These are phyloP conservation scores for Julus scanicus DNA, from an alignment of 2,888 invertebrate genomes.

Conservation along the genomic window DNA sequence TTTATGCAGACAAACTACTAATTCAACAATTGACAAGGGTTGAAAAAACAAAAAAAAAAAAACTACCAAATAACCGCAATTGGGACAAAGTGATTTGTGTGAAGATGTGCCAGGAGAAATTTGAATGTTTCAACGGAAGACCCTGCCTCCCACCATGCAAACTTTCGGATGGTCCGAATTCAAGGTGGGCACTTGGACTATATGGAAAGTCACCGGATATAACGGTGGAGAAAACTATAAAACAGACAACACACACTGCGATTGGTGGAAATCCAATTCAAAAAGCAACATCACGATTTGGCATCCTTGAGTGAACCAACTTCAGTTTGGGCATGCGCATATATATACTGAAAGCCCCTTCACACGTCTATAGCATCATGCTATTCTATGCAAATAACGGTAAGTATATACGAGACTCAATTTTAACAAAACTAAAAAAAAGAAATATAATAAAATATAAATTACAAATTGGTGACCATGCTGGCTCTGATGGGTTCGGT, in stretches of 20 bases:
- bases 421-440: background rate
- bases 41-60: background rate
- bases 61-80: background rate
- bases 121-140: background rate
- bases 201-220: conserved; percentile 2
- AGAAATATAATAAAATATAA: background rate
- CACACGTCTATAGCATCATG: background rate
- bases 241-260: background rate
- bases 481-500: background rate
- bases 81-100: conserved; percentile 37
- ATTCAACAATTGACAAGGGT: background rate
- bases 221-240: conserved; percentile 10
- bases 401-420: conserved; percentile 41
- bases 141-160: background rate
- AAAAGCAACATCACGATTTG: background rate
- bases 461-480: background rate
- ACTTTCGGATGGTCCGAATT: background rate
- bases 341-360: background rate
- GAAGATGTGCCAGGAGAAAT: background rate
- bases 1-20: background rate
- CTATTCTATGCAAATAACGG: conserved; percentile 10
- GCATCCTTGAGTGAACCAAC: background rate
- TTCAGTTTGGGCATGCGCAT: conserved; percentile 4
- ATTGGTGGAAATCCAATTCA: conserved; percentile 31
- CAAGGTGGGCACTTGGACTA: background rate